Evolutionary conservation across 1,140 invertebrate species (phyloP), one percentile per base, ranked within the genome.

Genomic region (Listronotus bonariensis): DNA sequence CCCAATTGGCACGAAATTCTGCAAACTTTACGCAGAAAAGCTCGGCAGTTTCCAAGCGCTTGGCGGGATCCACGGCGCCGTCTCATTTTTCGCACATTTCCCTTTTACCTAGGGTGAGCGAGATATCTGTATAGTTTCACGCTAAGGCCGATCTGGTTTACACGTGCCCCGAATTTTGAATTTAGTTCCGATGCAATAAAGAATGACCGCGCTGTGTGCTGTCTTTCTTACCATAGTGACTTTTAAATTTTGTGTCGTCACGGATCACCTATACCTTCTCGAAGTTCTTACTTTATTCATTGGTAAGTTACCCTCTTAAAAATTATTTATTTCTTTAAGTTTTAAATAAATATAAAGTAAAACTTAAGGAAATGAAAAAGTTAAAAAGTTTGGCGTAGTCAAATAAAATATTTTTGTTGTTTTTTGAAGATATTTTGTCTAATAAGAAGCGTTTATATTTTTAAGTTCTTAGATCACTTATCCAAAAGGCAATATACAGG

Each of bases 51-150:
- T 59, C 43, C 57, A 59, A 59, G 36, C 57, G 41, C 46, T 59
- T 32, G 15, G 40, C 18, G 57, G 46, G 14, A 48, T 59, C 57
- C 20, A 62, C 18, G 36, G 59, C 59, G 59, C 59, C 48, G 64
- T 66, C 64, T 66, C 55, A 26, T 20, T 48, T 49, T 36, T 56
- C 53, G 52, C 54, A 65, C 62, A 26, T 59, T 66, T 58, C 17
- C 36, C 48, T 52, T 48, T 43, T 66, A 59, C 46, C 64, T 66
- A 46, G 49, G 40, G 53, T 46, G 54, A 65, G 45, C 20, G 45
- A 65, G 54, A 62, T 62, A 55, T 58, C 54, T 41, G 53, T 59
- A 66, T 66, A 66, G 64, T 66, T 53, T 53, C 46, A 59, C 45
- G 51, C 20, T 51, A 41, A 59, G 41, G 17, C 20, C 12, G 9